Evolutionary conservation across 2,797 vertebrate species (phyloP).

Genomic region (Intellagama lesueurii): DNA sequence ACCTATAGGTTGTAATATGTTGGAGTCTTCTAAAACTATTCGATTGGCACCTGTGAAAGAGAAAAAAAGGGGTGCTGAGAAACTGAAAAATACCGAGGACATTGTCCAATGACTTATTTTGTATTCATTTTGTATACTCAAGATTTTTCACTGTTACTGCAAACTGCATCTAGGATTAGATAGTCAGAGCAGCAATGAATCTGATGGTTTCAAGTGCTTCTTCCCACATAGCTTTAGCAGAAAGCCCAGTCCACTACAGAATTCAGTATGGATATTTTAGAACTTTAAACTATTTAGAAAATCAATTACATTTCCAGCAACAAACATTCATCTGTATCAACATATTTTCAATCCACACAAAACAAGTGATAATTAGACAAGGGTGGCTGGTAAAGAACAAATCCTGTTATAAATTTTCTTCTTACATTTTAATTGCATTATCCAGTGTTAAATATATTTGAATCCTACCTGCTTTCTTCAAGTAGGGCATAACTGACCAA

Average conservation of each 20-base stretch:
- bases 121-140: not conserved
- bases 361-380: not conserved
- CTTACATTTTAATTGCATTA: not conserved
- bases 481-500: too few relatives aligned
- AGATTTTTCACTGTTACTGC: not conserved
- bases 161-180: conserved; percentile 21
- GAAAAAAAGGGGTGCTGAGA: not conserved
- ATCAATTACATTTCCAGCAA: not conserved
- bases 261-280: not conserved
- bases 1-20: conserved; percentile 96
- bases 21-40: conserved; percentile 94
- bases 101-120: not conserved
- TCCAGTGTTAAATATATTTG: not conserved
- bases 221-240: not conserved
- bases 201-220: not conserved
- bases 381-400: not conserved
- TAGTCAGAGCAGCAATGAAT: not conserved
- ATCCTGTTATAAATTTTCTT: not conserved
- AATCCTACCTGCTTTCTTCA: too few relatives aligned
- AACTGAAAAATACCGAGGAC: not conserved
- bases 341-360: not conserved
- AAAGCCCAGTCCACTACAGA: not conserved
- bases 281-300: not conserved
- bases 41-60: conserved; percentile 88
- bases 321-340: not conserved